These are phyloP conservation scores for Oostethus manadensis DNA, from an alignment of 2,113 vertebrate species.

Conservation along the genomic window DNA sequence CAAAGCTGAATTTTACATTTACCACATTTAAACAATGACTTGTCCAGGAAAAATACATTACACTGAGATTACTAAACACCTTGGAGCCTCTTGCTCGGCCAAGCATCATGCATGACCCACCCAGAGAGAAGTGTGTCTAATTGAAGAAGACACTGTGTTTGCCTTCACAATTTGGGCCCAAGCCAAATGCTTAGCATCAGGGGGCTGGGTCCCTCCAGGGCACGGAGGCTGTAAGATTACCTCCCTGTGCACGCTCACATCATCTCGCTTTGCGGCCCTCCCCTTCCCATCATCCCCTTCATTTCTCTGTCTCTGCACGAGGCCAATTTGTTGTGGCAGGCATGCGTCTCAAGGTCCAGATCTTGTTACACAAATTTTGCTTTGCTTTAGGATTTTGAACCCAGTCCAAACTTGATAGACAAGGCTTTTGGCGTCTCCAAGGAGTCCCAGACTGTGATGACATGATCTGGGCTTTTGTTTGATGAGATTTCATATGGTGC, in stretches of 20 bases:
- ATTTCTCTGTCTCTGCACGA: constrained; percentile 60
- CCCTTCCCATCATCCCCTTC: constrained; percentile 14
- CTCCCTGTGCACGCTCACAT: constrained; percentile 61
- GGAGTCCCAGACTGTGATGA: constrained; percentile 48
- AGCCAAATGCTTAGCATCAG: constrained; percentile 66
- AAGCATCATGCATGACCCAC: constrained; percentile 16
- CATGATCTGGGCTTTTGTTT: constrained; percentile 65
- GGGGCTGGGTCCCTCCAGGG: constrained; percentile 60
- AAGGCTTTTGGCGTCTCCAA: constrained; percentile 50
- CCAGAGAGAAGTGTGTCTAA: constrained; percentile 54
- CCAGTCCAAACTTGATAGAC: constrained; percentile 64
- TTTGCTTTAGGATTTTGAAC: constrained; percentile 64
- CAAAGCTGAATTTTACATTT: constrained; percentile 5
- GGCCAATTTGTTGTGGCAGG: constrained; percentile 76
- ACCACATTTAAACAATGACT: constrained; percentile 9
- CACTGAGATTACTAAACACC: constrained; percentile 21
- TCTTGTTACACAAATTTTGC: constrained; percentile 74
- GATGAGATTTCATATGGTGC: constrained; percentile 62
- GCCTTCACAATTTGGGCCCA: constrained; percentile 64
- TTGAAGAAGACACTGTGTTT: constrained; percentile 69
- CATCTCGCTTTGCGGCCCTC: constrained; percentile 49
- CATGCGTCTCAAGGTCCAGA: constrained; percentile 67
- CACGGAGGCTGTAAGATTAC: constrained; percentile 68
- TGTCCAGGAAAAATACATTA: constrained; percentile 4
- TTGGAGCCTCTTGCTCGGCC: constrained; percentile 3